Evolutionary conservation across 2,888 invertebrate genomes (phyloP).

Genomic region (Stenotaenia linearis): DNA sequence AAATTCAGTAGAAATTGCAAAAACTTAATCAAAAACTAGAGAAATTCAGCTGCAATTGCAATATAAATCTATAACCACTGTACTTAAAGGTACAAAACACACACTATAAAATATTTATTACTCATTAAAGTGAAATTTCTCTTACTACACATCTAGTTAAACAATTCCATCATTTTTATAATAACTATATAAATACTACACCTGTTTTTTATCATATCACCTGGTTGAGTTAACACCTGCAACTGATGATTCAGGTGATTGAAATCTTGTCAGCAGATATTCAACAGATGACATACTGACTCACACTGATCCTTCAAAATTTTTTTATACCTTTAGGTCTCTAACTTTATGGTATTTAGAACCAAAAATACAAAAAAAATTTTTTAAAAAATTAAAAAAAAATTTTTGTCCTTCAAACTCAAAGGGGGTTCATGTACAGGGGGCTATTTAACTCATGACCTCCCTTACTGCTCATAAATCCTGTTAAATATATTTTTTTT

Average conservation of each 20-base stretch:
- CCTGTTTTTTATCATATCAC: neutral
- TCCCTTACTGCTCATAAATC: neutral
- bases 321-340: neutral
- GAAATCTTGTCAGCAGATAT: neutral
- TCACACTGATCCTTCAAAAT: neutral
- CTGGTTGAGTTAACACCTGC: slow-evolving; percentile 5
- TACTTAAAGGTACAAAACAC: no score
- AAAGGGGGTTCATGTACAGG: neutral
- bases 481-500: neutral
- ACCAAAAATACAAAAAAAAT: neutral
- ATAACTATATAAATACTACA: no score
- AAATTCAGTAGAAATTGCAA: no score
- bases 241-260: neutral
- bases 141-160: no score
- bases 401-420: neutral
- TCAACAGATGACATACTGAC: neutral
- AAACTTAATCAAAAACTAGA: no score
- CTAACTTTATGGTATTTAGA: neutral
- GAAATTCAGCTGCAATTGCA: no score
- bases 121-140: no score
- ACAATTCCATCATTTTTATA: no score
- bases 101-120: no score
- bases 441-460: neutral
- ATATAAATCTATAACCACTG: no score
- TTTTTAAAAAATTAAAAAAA: neutral